Percentiles rank a stretch among this genome's conserved stretches.
phyloP scores from a whole-genome alignment of 2,113 vertebrate species.

The human (Homo sapiens) region GRCh38 chr9:95119001-95119500 shows the following conservation, averaged over 20 bases:
- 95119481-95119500: no score
- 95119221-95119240: not conserved
- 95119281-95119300: not conserved
- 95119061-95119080: not conserved
- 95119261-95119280: not conserved
- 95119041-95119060: not conserved
- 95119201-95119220: not conserved
- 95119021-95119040: not conserved
- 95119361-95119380: no score
- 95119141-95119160: not conserved
- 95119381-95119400: no score
- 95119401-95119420: no score
- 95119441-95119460: no score
- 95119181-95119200: not conserved
- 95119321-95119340: not conserved
- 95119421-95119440: no score
- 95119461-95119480: no score
- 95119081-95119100: not conserved
- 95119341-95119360: not conserved
- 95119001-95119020: not conserved
- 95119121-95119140: not conserved
- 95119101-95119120: not conserved
- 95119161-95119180: not conserved
- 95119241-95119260: not conserved
- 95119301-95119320: not conserved